phyloP scores from a whole-genome alignment of 2,797 vertebrate genomes.

The Agapornis canus region DNA sequence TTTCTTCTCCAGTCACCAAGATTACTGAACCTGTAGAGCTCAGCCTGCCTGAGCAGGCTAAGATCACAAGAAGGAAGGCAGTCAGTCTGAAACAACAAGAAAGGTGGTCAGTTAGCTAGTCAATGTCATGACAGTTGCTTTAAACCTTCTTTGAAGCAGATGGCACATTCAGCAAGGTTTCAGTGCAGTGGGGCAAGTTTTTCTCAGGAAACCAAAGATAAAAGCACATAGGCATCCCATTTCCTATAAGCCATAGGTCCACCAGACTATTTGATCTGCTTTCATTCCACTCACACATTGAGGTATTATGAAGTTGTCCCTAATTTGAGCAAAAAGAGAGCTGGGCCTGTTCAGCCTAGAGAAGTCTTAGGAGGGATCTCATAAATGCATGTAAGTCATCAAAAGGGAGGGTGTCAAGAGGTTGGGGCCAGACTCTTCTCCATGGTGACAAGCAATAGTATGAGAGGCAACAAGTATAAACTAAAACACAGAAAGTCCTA shows the following conservation, averaged over 20 bases:
- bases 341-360: not conserved
- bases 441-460: not conserved
- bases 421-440: not conserved
- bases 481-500: not conserved
- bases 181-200: not conserved
- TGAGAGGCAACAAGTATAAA: not conserved
- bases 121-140: not conserved
- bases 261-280: not conserved
- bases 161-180: not conserved
- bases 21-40: not conserved
- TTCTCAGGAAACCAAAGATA: not conserved
- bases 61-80: not conserved
- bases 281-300: fast-evolving
- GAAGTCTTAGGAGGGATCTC: not conserved
- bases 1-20: not conserved
- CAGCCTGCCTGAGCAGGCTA: not conserved
- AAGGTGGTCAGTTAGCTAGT: not conserved
- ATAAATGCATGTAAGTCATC: not conserved
- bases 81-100: not conserved
- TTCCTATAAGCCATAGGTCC: not conserved
- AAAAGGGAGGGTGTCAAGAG: not conserved
- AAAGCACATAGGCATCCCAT: not conserved
- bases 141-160: not conserved
- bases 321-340: not conserved
- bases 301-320: not conserved